A percentile compares a stretch with the other conserved stretches of the same genome.
Evolutionary conservation across 2,113 vertebrate genomes (phyloP).

Genomic region (Cyanistes caeruleus): DNA sequence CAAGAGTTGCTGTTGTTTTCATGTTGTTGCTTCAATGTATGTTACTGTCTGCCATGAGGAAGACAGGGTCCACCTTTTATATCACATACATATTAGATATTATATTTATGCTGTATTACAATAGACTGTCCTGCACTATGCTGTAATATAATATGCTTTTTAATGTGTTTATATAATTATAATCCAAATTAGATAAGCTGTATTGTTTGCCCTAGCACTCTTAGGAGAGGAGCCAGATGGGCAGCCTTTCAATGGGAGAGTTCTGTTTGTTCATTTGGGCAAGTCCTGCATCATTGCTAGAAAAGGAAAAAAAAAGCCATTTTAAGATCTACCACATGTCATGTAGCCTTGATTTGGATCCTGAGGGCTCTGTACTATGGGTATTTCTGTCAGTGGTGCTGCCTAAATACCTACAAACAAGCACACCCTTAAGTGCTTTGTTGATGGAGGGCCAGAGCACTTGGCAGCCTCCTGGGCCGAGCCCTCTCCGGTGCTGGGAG

Average conservation of each 20-base stretch:
- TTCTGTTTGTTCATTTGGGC: background rate
- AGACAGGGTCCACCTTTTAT: background rate
- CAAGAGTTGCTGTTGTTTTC: background rate
- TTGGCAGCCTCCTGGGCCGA: background rate
- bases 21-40: rapidly evolving
- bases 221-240: background rate
- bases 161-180: background rate
- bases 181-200: background rate
- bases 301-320: background rate
- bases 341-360: background rate
- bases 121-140: background rate
- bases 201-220: background rate
- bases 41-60: background rate
- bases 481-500: background rate
- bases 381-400: background rate
- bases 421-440: background rate
- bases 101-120: background rate
- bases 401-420: background rate
- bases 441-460: background rate
- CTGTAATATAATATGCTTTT: background rate
- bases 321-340: background rate
- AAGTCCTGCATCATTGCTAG: background rate
- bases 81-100: background rate
- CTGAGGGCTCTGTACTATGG: background rate
- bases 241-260: background rate